Evolutionary conservation across 2,797 vertebrate genomes (phyloP).

Genomic region (Muraenolepis orangiensis): DNA sequence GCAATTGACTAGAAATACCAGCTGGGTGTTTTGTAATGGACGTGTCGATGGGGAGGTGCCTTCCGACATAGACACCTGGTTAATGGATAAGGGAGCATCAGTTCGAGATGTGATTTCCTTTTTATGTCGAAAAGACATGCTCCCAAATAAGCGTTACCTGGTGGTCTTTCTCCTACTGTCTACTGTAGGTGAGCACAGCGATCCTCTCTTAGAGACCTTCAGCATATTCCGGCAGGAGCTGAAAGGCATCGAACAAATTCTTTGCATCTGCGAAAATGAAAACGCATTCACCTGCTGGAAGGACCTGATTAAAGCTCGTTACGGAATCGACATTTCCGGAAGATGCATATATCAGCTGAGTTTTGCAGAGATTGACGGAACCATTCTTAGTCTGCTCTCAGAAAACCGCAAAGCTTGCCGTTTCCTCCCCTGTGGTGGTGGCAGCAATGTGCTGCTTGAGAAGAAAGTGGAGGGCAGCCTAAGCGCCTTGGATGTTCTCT

Average conservation of each 20-base stretch:
- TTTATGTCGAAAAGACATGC: constrained; percentile 60
- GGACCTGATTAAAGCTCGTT: constrained; percentile 44
- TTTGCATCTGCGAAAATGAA: constrained; percentile 64
- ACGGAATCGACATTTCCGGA: constrained; percentile 40
- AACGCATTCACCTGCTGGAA: constrained; percentile 59
- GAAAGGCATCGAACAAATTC: constrained; percentile 54
- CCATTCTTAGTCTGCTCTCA: constrained; percentile 64
- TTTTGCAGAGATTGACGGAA: constrained; percentile 66
- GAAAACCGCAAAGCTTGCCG: constrained; percentile 52
- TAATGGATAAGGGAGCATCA: constrained; percentile 60
- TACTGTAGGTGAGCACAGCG: constrained; percentile 55
- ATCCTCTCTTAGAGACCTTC: constrained; percentile 68
- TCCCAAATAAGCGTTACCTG: constrained; percentile 61
- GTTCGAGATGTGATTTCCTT: constrained; percentile 66
- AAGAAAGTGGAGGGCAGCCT: constrained; percentile 55
- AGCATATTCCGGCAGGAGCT: constrained; percentile 64
- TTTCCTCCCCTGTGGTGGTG: constrained; percentile 55
- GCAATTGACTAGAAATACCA: constrained; percentile 60
- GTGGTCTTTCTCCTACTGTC: constrained; percentile 66
- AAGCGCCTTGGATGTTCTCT: constrained; percentile 53
- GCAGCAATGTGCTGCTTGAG: constrained; percentile 50
- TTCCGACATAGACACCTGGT: constrained; percentile 57
- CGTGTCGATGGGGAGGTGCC: constrained; percentile 37
- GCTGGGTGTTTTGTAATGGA: constrained; percentile 73
- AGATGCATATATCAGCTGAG: constrained; percentile 65